Base-by-base conservation (phyloP, 1,140 invertebrate genomes). In the Ruditapes philippinarum region DNA sequence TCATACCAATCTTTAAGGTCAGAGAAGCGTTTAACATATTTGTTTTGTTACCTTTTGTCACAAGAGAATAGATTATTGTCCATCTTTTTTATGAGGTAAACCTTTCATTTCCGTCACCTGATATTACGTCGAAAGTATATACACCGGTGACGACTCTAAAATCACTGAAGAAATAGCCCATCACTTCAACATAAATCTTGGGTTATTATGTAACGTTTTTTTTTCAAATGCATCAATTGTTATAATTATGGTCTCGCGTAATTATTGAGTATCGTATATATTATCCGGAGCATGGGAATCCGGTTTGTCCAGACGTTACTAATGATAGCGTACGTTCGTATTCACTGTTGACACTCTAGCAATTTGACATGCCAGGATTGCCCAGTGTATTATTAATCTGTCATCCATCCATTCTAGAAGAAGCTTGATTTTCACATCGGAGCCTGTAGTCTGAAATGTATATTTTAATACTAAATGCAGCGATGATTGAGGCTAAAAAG, bases 141-240 rank as follows among this genome's bases (percentile, higher is more conserved):
- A 33, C 36, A 40, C 28, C 17, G 65, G n/a, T 70, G 36, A 70
- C 31, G 38, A 62, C n/a, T 33, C 33, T 19, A 17, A 70, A 40
- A 40, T 38, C 38, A 70, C 36, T 38, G 4, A 17, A 70, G 33
- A 22, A 70, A 36, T 4, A 1, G 19, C 17, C 22, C 38, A 38
- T 40, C 65, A 70, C 36, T 70, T 70, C 19, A 38, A 70, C 65
- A 70, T 70, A 70, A 70, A 70, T 40, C 33, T 38, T 2, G 33
- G n/a, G 65, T 70, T 70, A 70, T 70, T 70, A 70, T 70, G 28
- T 70, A 70, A 38, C 65, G 22, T 70, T 70, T 70, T 38, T 38
- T n/a, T n/a, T n/a, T n/a, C n/a, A n/a, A 28, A 36, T 70, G 65
- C 33, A 38, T 38, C 65, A 70, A 19, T 38, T 38, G 38, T 70